Evolutionary conservation across 1,140 invertebrate genomes (phyloP), one percentile per base, ranked within the genome.

Genomic region (Drosophila tropicalis): DNA sequence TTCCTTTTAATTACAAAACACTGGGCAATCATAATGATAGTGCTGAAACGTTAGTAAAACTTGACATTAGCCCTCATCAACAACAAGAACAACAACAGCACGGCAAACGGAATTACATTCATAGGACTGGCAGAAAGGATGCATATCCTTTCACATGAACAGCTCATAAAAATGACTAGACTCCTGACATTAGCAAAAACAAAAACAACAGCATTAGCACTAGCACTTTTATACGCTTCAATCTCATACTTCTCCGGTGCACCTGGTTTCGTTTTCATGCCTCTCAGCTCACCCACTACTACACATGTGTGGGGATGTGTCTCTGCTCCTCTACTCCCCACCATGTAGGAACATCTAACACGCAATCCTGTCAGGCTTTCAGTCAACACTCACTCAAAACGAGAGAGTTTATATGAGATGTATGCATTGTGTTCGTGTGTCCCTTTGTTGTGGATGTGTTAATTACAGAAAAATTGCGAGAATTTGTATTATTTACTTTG

Each of bases 401-500:
- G 47, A 75, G 56, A 74, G 55, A 70, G 57, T 70, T 60, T 57
- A 54, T 66, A 71, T 76, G 74, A 84, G 69, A 51, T 44, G 32
- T 56, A 44, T 47, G 51, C 25, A 39, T 51, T 56, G 39, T 56
- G 41, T 57, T 63, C 70, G 61, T 41, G 57, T 66, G 57, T 63
- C 58, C 72, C 22, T 54, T 62, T 79, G 72, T 72, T 71, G 57
- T 71, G 83, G 69, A 83, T 87, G 83, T 86, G 83, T 87, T 86
- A 86, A 86, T 86, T 86, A 86, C 83, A 83, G 79, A 87, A 87
- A 86, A 86, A 87, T 87, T 87, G 83, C 76, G 76, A 87, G 76
- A 86, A 87, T 87, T 83, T 74, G 76, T 87, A 87, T 87, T 87
- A 86, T 86, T 86, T 86, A 87, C 83, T 82, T 86, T 86, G 83